Evolutionary conservation across 2,797 vertebrate species (phyloP), one percentile per base, ranked within the genome.

Genomic region (Sebastes hubbsi): DNA sequence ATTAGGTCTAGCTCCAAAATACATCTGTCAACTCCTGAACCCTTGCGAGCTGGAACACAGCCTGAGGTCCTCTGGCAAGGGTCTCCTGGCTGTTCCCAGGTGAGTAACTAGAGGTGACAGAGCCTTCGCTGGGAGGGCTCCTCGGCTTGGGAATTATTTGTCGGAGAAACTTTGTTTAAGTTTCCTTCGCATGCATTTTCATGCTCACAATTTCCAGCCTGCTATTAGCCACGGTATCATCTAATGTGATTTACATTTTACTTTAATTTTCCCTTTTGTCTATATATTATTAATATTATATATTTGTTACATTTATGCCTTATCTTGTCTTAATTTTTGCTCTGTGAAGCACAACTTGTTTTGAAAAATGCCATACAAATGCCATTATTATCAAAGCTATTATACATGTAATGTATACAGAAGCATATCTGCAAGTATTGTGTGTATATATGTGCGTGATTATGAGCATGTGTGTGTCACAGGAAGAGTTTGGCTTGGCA

Each of bases 401-500:
- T 20, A 29, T 7, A 46, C 16, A 46, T 29, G 36, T 46, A 83
- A 30, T 24, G 30, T 38, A 63, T 20, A 29, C 9, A 65, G 34
- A 29, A 25, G 27, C 25, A 54, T 63, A 78, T 65, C 12, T 59
- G 36, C 24, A 52, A 27, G 55, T 54, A 60, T 49, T 60, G 58
- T 61, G 58, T 1, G 16, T 46, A 49, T 49, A 49, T 49, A 49
- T 49, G 38, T 76, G 38, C 38, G 66, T 56, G 32, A 4, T 30
- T 54, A 27, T 67, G 32, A 27, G 24, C 27, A 14, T 34, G 20
- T 81, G 75, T 63, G 75, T 63, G 67, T 72, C 58, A 2, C 73
- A 76, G 72, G 68, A 86, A 36, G 61, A 82, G 56, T 83, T 83
- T 83, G 89, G 88, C 87, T 92, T 91, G 92, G 88, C 90, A 91